phyloP scores from a whole-genome alignment of 64 coral and sea anemone genomes.

The Montipora capricornis region DNA sequence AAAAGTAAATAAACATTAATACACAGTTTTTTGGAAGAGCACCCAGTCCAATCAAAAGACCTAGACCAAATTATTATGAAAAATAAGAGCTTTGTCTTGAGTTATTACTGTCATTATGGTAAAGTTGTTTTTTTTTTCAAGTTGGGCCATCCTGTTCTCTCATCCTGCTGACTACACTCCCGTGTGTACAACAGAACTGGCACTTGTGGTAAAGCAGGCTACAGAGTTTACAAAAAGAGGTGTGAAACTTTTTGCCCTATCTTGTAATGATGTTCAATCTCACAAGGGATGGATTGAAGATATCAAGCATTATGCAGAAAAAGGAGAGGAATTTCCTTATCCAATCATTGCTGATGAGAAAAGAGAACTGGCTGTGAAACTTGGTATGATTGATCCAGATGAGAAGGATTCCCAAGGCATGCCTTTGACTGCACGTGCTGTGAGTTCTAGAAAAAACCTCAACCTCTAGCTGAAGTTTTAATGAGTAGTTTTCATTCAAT shows the following conservation, averaged over 20 bases:
- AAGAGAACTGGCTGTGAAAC: conserved; percentile 86
- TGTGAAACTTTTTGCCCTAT: conserved; percentile 93
- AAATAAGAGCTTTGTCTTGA: too few relatives aligned
- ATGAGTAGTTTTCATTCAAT: too few relatives aligned
- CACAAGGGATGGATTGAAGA: conserved; percentile 95
- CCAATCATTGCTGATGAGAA: conserved; percentile 92
- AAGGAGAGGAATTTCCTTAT: conserved; percentile 67
- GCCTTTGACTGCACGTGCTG: conserved; percentile 92
- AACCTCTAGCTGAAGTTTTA: not conserved
- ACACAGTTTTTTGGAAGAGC: too few relatives aligned
- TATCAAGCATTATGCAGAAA: conserved; percentile 29
- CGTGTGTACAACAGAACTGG: conserved; percentile 97
- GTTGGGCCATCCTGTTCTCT: conserved; percentile 95
- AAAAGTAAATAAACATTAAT: too few relatives aligned
- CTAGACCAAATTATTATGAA: too few relatives aligned
- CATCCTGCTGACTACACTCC: conserved; percentile 98
- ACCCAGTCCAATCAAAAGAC: too few relatives aligned
- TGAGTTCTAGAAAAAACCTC: conserved; percentile 43
- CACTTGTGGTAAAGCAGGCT: conserved; percentile 56
- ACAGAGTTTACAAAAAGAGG: conserved; percentile 81
- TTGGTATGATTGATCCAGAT: conserved; percentile 98
- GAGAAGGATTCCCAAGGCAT: conserved; percentile 88
- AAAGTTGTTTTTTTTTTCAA: not conserved
- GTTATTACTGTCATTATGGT: not conserved
- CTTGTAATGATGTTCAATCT: conserved; percentile 81